Conservation (phyloP, 2,113 vertebrate species). For the Monopterus albus region DNA sequence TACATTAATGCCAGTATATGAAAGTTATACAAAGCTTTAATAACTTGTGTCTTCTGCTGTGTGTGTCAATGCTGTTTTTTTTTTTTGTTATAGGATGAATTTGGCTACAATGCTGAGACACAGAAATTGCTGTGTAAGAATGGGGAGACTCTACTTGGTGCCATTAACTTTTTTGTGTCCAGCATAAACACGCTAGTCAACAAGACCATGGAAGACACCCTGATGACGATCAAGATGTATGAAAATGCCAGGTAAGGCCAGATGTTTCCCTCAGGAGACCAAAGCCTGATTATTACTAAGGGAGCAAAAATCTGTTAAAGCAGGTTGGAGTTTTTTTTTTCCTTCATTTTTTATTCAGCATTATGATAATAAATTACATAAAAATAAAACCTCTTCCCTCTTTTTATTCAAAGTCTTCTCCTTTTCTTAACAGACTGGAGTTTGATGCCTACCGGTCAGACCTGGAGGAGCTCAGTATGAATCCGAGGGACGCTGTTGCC, state of each 20-base stretch:
- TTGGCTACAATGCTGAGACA: conserved; percentile 96
- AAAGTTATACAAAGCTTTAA: not conserved
- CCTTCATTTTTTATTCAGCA: too few species aligned
- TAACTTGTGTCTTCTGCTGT: not conserved
- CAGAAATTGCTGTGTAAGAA: conserved; percentile 98
- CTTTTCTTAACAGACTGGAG: conserved; percentile 86
- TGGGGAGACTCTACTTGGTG: conserved; percentile 94
- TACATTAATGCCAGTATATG: not conserved
- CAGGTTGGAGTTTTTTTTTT: too few species aligned
- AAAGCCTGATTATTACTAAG: too few species aligned
- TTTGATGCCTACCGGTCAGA: conserved; percentile 96
- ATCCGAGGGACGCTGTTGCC: conserved; percentile 88
- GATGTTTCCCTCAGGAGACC: too few species aligned
- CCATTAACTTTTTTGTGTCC: conserved; percentile 97
- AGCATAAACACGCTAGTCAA: conserved; percentile 98
- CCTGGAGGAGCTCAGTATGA: conserved; percentile 94
- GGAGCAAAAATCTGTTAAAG: too few species aligned
- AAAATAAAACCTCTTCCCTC: too few species aligned
- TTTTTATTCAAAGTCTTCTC: too few species aligned
- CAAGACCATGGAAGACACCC: conserved; percentile 98
- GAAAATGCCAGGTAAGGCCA: conserved; percentile 90
- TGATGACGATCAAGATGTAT: conserved; percentile 96
- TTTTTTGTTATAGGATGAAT: conserved; percentile 91
- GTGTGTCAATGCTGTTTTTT: not conserved
- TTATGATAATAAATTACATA: too few species aligned